Conservation (phyloP, 2,888 invertebrate genomes). For the Osmoderma eremita region DNA sequence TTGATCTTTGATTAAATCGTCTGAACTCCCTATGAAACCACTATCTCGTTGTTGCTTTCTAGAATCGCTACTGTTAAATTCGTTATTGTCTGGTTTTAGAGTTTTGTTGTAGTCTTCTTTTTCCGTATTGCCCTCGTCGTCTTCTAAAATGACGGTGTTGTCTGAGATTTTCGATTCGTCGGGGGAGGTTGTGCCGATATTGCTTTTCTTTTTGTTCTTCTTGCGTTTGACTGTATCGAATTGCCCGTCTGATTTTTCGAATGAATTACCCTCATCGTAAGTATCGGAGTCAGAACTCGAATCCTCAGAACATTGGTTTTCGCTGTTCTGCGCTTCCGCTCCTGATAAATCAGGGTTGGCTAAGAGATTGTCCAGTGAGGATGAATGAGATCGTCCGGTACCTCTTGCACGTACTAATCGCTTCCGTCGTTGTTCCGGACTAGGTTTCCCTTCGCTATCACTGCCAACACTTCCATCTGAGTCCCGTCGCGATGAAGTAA, state of each 20-base stretch:
- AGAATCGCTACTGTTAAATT: conserved; percentile 69
- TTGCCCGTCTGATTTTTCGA: conserved; percentile 78
- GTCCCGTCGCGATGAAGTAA: conserved; percentile 79
- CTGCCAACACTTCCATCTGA: conserved; percentile 90
- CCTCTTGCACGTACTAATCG: conserved; percentile 83
- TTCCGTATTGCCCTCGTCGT: conserved; percentile 70
- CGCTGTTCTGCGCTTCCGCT: conserved; percentile 56
- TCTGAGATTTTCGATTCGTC: conserved; percentile 71
- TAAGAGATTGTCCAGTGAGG: conserved; percentile 81
- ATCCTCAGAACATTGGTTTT: conserved; percentile 65
- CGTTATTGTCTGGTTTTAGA: conserved; percentile 67
- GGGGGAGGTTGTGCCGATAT: conserved; percentile 65
- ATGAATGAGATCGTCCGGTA: conserved; percentile 84
- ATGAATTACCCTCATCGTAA: conserved; percentile 72
- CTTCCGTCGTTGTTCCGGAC: conserved; percentile 86
- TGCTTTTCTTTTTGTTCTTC: conserved; percentile 76
- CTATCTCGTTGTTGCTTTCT: conserved; percentile 87
- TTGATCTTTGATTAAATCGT: conserved; percentile 79
- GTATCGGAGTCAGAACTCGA: conserved; percentile 80
- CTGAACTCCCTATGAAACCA: conserved; percentile 89
- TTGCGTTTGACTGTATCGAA: conserved; percentile 86
- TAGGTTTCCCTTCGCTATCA: conserved; percentile 88
- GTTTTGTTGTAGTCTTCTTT: conserved; percentile 71
- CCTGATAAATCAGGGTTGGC: conserved; percentile 69
- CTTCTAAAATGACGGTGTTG: conserved; percentile 63